A percentile compares a stretch with the other conserved stretches of the same genome.
These are phyloP conservation scores for Caretta caretta DNA, from an alignment of 2,113 vertebrate genomes.

Conservation along the genomic window DNA sequence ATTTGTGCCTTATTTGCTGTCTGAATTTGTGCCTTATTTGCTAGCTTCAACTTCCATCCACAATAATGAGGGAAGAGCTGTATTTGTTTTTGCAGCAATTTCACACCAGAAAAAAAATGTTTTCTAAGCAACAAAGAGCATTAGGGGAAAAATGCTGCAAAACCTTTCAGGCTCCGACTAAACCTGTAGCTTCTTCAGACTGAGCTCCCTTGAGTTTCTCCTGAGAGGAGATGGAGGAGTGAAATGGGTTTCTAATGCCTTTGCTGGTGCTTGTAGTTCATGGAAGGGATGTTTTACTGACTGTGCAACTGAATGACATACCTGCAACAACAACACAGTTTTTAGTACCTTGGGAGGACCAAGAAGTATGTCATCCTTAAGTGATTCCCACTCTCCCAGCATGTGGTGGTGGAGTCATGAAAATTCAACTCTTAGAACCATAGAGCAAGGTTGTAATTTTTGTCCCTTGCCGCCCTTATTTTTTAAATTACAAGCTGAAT, in stretches of 20 bases:
- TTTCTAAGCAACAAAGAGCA: neutral
- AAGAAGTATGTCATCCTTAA: constrained; percentile 17
- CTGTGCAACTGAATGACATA: constrained; percentile 25
- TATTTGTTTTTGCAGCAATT: neutral
- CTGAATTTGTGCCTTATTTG: too few relatives aligned
- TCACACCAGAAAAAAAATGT: neutral
- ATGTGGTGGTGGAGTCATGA: constrained; percentile 38
- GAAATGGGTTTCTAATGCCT: constrained; percentile 15
- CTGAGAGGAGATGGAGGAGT: neutral
- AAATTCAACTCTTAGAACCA: neutral
- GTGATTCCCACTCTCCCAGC: constrained; percentile 17
- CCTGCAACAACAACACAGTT: neutral
- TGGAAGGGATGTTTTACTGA: constrained; percentile 12
- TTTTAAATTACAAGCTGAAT: constrained; percentile 34
- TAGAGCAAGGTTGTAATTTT: constrained; percentile 13
- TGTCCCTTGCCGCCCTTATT: neutral
- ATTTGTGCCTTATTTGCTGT: neutral
- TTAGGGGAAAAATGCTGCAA: neutral
- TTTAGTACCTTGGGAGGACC: constrained; percentile 34
- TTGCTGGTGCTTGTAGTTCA: constrained; percentile 16
- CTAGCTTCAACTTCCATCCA: neutral
- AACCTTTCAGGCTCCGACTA: neutral
- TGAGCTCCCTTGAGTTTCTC: neutral
- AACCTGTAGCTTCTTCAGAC: neutral
- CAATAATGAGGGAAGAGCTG: neutral